A percentile compares a stretch with the other conserved stretches of the same genome.
phyloP scores from a whole-genome alignment of 2,888 invertebrate species.

The Volucella bombylans region DNA sequence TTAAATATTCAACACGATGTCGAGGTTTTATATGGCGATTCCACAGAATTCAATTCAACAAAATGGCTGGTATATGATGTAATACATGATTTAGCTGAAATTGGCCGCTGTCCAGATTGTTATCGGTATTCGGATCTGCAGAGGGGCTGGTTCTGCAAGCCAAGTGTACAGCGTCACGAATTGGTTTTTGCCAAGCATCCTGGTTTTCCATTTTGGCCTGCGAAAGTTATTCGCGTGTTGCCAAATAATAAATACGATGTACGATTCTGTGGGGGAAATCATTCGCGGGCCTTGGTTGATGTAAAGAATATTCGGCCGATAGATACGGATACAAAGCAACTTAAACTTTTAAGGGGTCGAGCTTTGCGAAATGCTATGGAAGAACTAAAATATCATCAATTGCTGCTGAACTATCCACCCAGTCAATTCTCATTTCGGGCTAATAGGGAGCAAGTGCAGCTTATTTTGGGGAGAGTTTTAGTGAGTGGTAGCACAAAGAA shows the following conservation, averaged over 20 bases:
- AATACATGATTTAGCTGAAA: slow-evolving; percentile 88
- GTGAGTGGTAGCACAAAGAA: slow-evolving; percentile 14
- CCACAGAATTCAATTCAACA: slow-evolving; percentile 83
- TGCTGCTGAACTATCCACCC: slow-evolving; percentile 83
- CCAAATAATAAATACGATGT: slow-evolving; percentile 87
- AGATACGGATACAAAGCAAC: slow-evolving; percentile 83
- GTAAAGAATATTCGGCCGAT: slow-evolving; percentile 87
- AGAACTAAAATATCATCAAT: slow-evolving; percentile 87
- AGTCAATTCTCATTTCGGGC: slow-evolving; percentile 79
- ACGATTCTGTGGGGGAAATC: slow-evolving; percentile 90
- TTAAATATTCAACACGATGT: slow-evolving; percentile 90
- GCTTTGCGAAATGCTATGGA: slow-evolving; percentile 87
- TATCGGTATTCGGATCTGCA: slow-evolving; percentile 90
- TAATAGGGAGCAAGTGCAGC: slow-evolving; percentile 75
- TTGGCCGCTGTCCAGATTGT: slow-evolving; percentile 90
- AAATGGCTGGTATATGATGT: slow-evolving; percentile 85
- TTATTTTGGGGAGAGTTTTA: slow-evolving; percentile 76
- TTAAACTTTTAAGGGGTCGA: slow-evolving; percentile 82
- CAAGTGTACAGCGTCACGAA: slow-evolving; percentile 89
- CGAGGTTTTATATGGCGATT: slow-evolving; percentile 88
- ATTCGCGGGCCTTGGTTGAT: slow-evolving; percentile 87
- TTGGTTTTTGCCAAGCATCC: slow-evolving; percentile 91
- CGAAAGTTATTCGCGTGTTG: slow-evolving; percentile 88
- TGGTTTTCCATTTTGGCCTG: slow-evolving; percentile 92
- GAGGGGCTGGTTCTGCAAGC: slow-evolving; percentile 88